Conservation (phyloP, 2,797 vertebrate species). For the Cirrhinus mrigala region DNA sequence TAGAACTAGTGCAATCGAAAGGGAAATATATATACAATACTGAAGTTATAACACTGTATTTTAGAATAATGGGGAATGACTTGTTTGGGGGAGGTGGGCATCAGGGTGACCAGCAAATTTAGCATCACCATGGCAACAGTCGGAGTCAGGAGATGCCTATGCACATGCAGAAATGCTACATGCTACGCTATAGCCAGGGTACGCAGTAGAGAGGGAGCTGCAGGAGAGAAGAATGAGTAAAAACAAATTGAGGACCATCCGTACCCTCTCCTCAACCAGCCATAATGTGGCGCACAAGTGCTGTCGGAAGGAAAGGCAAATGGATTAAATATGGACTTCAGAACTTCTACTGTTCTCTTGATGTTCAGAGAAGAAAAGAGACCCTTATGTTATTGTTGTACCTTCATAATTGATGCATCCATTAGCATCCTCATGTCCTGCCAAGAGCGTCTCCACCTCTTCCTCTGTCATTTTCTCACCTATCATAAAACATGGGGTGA, state of each 20-base stretch:
- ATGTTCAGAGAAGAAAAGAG: background rate
- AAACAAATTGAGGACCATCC: conserved; percentile 58
- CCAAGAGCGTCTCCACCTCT: conserved; percentile 89
- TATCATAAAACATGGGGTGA: conserved; percentile 50
- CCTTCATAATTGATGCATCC: conserved; percentile 95
- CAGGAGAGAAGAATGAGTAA: conserved; percentile 37
- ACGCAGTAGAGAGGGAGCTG: conserved; percentile 46
- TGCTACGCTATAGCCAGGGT: conserved; percentile 63
- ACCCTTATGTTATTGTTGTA: conserved; percentile 61
- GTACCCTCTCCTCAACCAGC: conserved; percentile 79
- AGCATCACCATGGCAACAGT: conserved; percentile 35
- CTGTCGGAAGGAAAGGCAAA: conserved; percentile 79
- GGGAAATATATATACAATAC: background rate
- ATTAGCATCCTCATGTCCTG: conserved; percentile 90
- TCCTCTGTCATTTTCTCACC: conserved; percentile 94
- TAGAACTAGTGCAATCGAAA: background rate
- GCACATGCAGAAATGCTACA: conserved; percentile 66
- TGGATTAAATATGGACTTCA: conserved; percentile 45
- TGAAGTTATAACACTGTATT: background rate
- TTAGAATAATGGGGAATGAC: background rate
- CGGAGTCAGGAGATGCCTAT: conserved; percentile 37
- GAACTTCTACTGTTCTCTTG: conserved; percentile 1
- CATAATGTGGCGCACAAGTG: conserved; percentile 86
- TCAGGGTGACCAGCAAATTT: conserved; percentile 38
- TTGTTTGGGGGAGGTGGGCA: background rate